These are phyloP conservation scores for Embiotoca jacksoni DNA, from an alignment of 2,113 vertebrate genomes.

Conservation along the genomic window DNA sequence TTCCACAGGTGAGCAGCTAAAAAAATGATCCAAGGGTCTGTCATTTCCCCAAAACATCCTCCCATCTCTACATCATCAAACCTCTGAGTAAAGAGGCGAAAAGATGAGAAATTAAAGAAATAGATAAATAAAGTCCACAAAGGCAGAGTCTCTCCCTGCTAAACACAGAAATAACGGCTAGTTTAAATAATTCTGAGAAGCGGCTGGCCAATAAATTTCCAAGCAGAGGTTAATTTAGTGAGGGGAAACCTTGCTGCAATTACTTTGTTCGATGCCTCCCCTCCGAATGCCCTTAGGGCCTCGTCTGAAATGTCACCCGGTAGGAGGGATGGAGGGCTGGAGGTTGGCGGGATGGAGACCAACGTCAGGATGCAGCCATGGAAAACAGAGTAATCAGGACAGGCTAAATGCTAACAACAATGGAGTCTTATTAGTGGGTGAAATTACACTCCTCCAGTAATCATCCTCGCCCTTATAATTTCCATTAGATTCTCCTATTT, in stretches of 20 bases:
- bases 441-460: constrained; percentile 54
- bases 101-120: constrained; percentile 14
- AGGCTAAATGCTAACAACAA: constrained; percentile 78
- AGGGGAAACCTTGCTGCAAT: constrained; percentile 82
- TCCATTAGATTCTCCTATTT: constrained; percentile 42
- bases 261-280: constrained; percentile 83
- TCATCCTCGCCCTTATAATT: constrained; percentile 55
- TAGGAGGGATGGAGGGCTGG: constrained; percentile 71
- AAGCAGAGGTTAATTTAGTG: constrained; percentile 86
- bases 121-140: constrained; percentile 21
- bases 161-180: constrained; percentile 72
- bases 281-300: constrained; percentile 79
- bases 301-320: constrained; percentile 84
- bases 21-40: constrained; percentile 44
- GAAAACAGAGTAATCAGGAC: constrained; percentile 79
- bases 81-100: constrained; percentile 44
- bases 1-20: constrained; percentile 78
- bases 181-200: constrained; percentile 85
- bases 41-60: constrained; percentile 72
- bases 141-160: constrained; percentile 44
- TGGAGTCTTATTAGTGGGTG: constrained; percentile 74
- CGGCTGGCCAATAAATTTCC: constrained; percentile 83
- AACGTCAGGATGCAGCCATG: constrained; percentile 63
- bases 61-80: constrained; percentile 60
- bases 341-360: constrained; percentile 61